phyloP scores from a whole-genome alignment of 2,888 invertebrate species.

The Ennomos fuscantarius region DNA sequence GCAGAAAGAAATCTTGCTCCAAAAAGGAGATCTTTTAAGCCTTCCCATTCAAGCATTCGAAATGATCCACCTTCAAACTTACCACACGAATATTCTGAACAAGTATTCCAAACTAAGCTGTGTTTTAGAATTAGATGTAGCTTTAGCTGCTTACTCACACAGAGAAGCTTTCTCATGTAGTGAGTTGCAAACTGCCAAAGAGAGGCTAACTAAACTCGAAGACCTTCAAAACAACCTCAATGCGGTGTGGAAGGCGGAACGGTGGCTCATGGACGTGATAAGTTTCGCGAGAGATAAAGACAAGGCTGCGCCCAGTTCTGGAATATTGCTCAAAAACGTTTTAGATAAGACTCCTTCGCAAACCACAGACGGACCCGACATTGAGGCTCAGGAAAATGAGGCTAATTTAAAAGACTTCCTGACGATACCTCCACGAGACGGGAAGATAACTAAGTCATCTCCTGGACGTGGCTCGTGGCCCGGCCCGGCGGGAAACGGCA shows the following conservation, averaged over 20 bases:
- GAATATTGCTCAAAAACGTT: slow-evolving; percentile 77
- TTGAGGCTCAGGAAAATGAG: slow-evolving; percentile 79
- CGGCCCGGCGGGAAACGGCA: slow-evolving; percentile 88
- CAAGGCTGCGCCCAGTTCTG: slow-evolving; percentile 72
- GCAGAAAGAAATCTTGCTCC: slow-evolving; percentile 92
- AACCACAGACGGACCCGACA: slow-evolving; percentile 60
- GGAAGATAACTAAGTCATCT: slow-evolving; percentile 90
- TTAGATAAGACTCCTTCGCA: slow-evolving; percentile 67
- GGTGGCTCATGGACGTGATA: slow-evolving; percentile 98
- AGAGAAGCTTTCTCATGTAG: slow-evolving; percentile 97
- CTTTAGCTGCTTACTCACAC: slow-evolving; percentile 96
- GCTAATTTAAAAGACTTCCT: slow-evolving; percentile 79
- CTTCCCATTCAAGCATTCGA: slow-evolving; percentile 97
- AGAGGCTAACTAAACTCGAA: slow-evolving; percentile 92
- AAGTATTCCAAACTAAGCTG: slow-evolving; percentile 97
- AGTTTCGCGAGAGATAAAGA: slow-evolving; percentile 94
- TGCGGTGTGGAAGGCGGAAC: slow-evolving; percentile 95
- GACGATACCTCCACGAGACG: slow-evolving; percentile 89
- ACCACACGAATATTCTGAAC: slow-evolving; percentile 95
- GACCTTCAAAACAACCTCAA: slow-evolving; percentile 95
- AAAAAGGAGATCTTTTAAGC: slow-evolving; percentile 93
- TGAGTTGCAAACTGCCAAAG: slow-evolving; percentile 94
- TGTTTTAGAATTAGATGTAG: slow-evolving; percentile 95
- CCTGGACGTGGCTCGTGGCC: slow-evolving; percentile 95
- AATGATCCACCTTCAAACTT: slow-evolving; percentile 98